Base-by-base conservation (phyloP, 2,113 vertebrate species). In the Pomatostomus ruficeps region DNA sequence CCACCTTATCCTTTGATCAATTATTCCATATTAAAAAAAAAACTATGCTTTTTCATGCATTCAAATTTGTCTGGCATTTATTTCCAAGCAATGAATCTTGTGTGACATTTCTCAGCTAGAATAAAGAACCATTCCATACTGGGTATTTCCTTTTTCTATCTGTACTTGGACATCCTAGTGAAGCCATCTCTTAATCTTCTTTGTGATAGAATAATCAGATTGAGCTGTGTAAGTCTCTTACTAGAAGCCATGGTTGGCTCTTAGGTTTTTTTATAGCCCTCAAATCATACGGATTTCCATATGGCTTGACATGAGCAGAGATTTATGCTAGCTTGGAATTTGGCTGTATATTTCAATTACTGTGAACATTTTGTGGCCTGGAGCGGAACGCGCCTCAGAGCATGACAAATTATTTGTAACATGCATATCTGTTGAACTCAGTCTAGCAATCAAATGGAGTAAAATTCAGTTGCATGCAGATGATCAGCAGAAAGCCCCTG, bases 311-410 rank as follows among this genome's bases (percentile, higher is more conserved):
- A 96, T 93, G 68, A 88, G 93, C 84, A 31, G 90, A 95, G 94
- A 96, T 97, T 95, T 96, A 95, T 95, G 72, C 79, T 95, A 68
- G 90, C 79, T 94, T 95, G 92, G 94, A 97, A 96, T 91, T 95
- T 95, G 90, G 88, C 79, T 90, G 72, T 96, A 88, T 94, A 93
- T 96, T 96, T 91, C 96, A 96, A 94, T 96, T 96, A 90, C 88
- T 83, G 89, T 1, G 46, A 96, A 90, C 91, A 85, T 96, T 96
- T 94, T 94, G 93, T 83, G 93, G 95, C 95, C 91, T 90, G 87
- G 95, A 67, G 89, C 77, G 93, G 91, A 95, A 91, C 81, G 3
- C n/a, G 67, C 63, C 71, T 82, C 46, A 40, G 71, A 93, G 91
- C 93, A 93, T 91, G 95, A 94, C 93, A 91, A 94, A 94, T 96